Base-by-base conservation (phyloP, 2,888 invertebrate genomes). In the Zygothrica quintamaculata region DNA sequence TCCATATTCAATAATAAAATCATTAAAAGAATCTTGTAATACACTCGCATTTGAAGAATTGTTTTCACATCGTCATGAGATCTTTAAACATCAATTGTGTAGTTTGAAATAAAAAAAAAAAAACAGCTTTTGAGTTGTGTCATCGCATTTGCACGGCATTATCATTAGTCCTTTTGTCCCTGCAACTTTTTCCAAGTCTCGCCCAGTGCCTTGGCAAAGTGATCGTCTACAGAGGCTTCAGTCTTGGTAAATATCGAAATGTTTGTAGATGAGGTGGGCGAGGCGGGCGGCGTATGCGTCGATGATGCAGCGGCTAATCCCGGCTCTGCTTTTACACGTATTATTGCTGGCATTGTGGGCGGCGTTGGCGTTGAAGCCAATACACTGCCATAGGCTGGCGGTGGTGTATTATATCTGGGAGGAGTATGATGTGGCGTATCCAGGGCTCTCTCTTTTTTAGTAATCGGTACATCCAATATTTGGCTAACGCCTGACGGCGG, bases 201-300 rank as follows among this genome's bases (percentile, higher is more conserved):
- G 22, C 95, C 95, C 40, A 97, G 92, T 0, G 97, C 97, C 92
- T 97, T 97, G 26, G 97, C 96, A 92, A 97, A 97, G 89, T 97
- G 97, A 89, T 97, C 97, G 91, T 97, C 97, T 39, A 97, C 97
- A 65, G 95, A 94, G 31, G 89, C 89, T 48, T 84, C 89, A 47
- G 89, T 62, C 88, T 84, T 65, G 50, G 78, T 73, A 60, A 81
- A 77, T 60, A 85, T 81, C 37, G 89, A 87, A 36, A 81, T 75
- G 56, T 85, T 77, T 4, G 86, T 82, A 53, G 88, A 79, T 36
- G 84, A 84, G 52, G 82, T 80, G 55, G 89, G 81, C 39, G 88
- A 86, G 40, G 86, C 87, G 22, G 88, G 86, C 33, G 87, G 84
- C 51, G 84, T 80, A 68, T 87, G 73, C 66, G 87, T 70, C 88